phyloP scores from a whole-genome alignment of 2,113 vertebrate species.

The Hylia prasina region DNA sequence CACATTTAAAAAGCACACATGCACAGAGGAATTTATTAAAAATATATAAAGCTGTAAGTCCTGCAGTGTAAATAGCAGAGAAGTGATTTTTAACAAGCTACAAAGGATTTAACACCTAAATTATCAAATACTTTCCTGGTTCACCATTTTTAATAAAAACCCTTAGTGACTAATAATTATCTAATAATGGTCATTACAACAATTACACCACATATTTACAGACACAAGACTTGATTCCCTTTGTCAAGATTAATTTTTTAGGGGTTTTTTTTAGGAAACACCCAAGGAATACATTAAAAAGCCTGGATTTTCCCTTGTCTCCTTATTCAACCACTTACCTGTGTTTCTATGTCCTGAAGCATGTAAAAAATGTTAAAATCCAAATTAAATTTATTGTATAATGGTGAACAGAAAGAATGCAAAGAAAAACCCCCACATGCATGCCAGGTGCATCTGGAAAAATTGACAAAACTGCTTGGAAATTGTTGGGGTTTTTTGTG shows the following conservation, averaged over 20 bases:
- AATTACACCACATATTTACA: neutral
- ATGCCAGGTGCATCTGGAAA: neutral
- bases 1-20: neutral
- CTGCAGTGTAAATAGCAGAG: neutral
- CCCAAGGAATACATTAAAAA: neutral
- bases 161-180: neutral
- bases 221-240: neutral
- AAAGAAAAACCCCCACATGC: neutral
- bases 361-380: conserved; percentile 39
- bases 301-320: neutral
- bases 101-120: neutral
- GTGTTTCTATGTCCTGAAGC: conserved; percentile 76
- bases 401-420: neutral
- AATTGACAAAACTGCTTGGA: neutral
- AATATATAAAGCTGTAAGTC: neutral
- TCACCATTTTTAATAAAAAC: neutral
- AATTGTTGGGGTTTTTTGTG: neutral
- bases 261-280: neutral
- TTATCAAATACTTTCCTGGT: neutral
- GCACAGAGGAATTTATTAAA: neutral
- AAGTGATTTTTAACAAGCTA: neutral
- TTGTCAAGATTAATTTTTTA: neutral
- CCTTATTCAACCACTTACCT: conserved; percentile 65
- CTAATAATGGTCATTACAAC: neutral
- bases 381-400: neutral